phyloP scores from a whole-genome alignment of 92 coral and sea anemone genomes.

The Bergia puertoricense region DNA sequence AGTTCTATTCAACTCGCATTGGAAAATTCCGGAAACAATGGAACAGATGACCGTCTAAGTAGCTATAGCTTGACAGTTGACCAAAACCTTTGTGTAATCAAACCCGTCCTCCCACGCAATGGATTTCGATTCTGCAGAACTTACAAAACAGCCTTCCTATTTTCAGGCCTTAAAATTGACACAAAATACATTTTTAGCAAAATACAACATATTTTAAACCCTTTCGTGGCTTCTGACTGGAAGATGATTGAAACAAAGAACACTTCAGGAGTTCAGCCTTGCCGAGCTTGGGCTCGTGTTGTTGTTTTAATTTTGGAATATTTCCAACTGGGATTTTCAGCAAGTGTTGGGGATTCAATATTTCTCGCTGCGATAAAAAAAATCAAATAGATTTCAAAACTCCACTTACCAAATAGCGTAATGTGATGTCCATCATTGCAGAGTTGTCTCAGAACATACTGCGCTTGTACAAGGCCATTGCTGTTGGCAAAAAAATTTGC shows the following conservation, averaged over 20 bases:
- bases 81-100: conserved; percentile 10
- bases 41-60: conserved; percentile 4
- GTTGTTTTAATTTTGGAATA: conserved; percentile 19
- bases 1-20: background rate
- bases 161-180: too few species aligned
- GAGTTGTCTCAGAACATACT: conserved; percentile 88
- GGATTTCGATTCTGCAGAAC: background rate
- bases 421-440: conserved; percentile 95
- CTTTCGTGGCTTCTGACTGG: background rate
- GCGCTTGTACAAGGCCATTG: conserved; percentile 94
- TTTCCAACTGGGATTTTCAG: conserved; percentile 37
- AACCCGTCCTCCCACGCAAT: background rate
- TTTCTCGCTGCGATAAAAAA: background rate
- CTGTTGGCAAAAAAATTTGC: conserved; percentile 86
- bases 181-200: background rate
- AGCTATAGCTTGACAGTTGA: conserved; percentile 19
- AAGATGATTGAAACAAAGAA: background rate
- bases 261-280: background rate
- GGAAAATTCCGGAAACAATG: conserved; percentile 15
- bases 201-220: background rate
- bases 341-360: background rate
- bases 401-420: conserved; percentile 86
- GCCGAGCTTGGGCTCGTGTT: background rate
- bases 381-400: background rate
- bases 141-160: too few species aligned